Evolutionary conservation across 1,140 invertebrate genomes (phyloP).

Genomic region (Drosophila nasuta): DNA sequence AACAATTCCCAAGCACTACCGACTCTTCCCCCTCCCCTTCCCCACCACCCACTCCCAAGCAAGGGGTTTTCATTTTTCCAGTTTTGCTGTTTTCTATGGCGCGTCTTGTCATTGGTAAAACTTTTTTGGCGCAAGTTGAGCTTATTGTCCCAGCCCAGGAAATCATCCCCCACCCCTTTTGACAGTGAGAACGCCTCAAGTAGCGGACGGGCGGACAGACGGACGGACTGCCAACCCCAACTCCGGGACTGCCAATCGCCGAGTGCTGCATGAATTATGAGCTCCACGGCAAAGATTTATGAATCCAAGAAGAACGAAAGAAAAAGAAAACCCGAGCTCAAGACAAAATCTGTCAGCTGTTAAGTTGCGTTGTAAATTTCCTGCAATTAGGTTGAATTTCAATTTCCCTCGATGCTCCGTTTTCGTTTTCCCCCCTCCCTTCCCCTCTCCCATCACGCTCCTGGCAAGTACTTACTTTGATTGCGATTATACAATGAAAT

Average conservation of each 20-base stretch:
- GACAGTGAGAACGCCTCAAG: conserved; percentile 1
- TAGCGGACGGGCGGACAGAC: not conserved
- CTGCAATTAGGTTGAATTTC: conserved; percentile 81
- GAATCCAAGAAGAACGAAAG: conserved; percentile 41
- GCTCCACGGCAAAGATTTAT: conserved; percentile 73
- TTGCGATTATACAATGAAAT: conserved; percentile 49
- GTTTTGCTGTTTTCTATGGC: conserved; percentile 12
- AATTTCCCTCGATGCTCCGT: conserved; percentile 54
- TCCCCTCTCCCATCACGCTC: too few relatives aligned
- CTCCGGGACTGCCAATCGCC: conserved; percentile 66
- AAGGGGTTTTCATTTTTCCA: conserved; percentile 24
- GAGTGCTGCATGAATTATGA: conserved; percentile 81
- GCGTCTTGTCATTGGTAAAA: conserved; percentile 70
- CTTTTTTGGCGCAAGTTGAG: conserved; percentile 56
- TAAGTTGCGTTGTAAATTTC: conserved; percentile 80
- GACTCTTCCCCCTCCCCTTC: conserved; percentile 16
- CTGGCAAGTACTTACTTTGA: conserved; percentile 72
- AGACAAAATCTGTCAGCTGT: conserved; percentile 74
- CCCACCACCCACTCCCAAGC: not conserved
- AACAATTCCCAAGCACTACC: not conserved
- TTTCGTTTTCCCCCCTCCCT: not conserved
- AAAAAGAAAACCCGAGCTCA: conserved; percentile 9
- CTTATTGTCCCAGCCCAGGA: conserved; percentile 49
- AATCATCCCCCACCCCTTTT: conserved; percentile 23
- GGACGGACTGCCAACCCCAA: not conserved